Base-by-base conservation (phyloP, 2,113 vertebrate species). In the Dipodomys spectabilis region DNA sequence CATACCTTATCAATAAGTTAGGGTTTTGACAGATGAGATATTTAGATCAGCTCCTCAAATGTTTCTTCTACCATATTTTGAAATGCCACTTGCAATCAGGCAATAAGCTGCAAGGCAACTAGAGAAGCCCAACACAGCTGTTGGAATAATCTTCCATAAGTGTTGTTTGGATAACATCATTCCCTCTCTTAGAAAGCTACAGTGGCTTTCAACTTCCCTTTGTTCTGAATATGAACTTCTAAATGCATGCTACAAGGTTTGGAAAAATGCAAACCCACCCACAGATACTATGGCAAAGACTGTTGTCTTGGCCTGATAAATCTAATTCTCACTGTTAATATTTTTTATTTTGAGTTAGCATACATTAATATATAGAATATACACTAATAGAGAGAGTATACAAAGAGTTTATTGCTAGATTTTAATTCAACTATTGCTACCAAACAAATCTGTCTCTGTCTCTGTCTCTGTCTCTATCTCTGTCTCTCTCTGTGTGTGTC, bases 51-150 rank as follows among this genome's bases (percentile, higher is more conserved):
- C 68, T 95, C 88, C 45, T 83, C 30, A 68, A 93, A 86, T 79
- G 62, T 92, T 95, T 92, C 90, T 94, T 90, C 90, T 90, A 71
- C 65, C 67, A 64, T 90, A 92, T 89, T 93, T 94, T 94, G 71
- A 95, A 97, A 95, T 92, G 77, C 75, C 92, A 88, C 87, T 95
- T 94, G 90, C 95, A 95, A 96, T 96, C 95, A 97, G 92, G 94
- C 89, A 94, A 95, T 95, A 96, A 95, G 94, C 85, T 68, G 85
- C 95, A 91, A 96, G 75, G 82, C 94, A 93, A 85, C 93, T 93
- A 68, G 91, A 93, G 92, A 95, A 95, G 68, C 44, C 88, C 95
- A 95, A 93, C 94, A 96, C 94, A 95, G 96, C 93, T 95, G 93
- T 83, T 80, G 20, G 28, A 94, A 93, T 90, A 90, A 96, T 96